phyloP scores from a whole-genome alignment of 2,113 vertebrate genomes.

The Gadus macrocephalus region DNA sequence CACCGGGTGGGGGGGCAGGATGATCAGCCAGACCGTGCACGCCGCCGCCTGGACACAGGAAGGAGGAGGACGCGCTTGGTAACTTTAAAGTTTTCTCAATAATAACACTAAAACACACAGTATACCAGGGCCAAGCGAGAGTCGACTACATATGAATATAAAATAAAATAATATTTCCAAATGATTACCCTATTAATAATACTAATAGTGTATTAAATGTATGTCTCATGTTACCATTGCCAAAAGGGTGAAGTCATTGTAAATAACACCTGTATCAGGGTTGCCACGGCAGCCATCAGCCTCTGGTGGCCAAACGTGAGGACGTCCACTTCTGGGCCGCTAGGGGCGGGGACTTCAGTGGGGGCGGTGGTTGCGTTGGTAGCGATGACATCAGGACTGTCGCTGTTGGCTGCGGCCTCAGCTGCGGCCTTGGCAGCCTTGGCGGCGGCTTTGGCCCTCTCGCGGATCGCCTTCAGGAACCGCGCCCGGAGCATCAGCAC shows the following conservation, averaged over 20 bases:
- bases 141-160: too few species aligned
- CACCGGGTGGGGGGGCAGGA: constrained; percentile 67
- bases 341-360: neutral
- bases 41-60: constrained; percentile 54
- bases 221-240: too few species aligned
- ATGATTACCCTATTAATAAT: neutral
- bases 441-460: constrained; percentile 53
- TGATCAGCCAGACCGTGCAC: constrained; percentile 74
- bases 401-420: constrained; percentile 61
- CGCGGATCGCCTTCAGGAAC: constrained; percentile 61
- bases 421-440: constrained; percentile 70
- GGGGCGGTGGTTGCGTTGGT: constrained; percentile 33
- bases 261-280: constrained; percentile 60
- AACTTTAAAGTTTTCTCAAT: too few species aligned
- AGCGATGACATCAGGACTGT: constrained; percentile 57
- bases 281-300: constrained; percentile 62
- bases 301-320: constrained; percentile 69
- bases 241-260: neutral
- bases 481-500: constrained; percentile 77
- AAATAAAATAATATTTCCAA: neutral
- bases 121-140: too few species aligned
- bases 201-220: too few species aligned
- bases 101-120: too few species aligned
- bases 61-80: too few species aligned
- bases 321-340: constrained; percentile 46